phyloP scores from a whole-genome alignment of 2,113 vertebrate genomes.

The Synodontis membranacea region DNA sequence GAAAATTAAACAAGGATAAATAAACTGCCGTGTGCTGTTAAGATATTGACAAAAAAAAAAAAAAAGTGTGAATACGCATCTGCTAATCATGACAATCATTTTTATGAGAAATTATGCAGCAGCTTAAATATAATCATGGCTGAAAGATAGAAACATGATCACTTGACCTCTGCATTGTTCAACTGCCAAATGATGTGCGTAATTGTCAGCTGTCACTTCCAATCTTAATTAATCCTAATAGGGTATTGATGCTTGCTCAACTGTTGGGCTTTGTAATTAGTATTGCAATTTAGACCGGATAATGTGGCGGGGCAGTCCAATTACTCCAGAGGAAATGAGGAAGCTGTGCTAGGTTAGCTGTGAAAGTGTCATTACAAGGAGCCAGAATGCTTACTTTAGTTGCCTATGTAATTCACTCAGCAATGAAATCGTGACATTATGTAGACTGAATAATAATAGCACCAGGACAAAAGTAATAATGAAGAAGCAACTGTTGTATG shows the following conservation, averaged over 20 bases:
- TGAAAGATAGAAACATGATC: slow-evolving; percentile 63
- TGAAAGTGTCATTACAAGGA: slow-evolving; percentile 65
- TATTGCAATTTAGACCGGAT: slow-evolving; percentile 89
- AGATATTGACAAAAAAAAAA: background rate
- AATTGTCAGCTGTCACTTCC: slow-evolving; percentile 90
- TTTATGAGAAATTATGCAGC: slow-evolving; percentile 50
- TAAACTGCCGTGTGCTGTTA: slow-evolving; percentile 36
- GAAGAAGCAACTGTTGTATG: background rate
- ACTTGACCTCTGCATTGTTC: slow-evolving; percentile 77
- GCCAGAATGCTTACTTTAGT: slow-evolving; percentile 4
- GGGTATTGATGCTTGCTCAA: slow-evolving; percentile 90
- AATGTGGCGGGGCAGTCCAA: slow-evolving; percentile 79
- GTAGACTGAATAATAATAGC: slow-evolving; percentile 9
- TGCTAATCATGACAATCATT: slow-evolving; percentile 35
- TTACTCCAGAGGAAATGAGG: slow-evolving; percentile 81
- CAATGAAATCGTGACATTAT: slow-evolving; percentile 5
- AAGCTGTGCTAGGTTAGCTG: slow-evolving; percentile 71
- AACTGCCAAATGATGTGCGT: slow-evolving; percentile 83
- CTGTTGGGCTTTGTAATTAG: slow-evolving; percentile 97
- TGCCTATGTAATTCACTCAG: slow-evolving; percentile 46
- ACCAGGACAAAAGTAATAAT: background rate
- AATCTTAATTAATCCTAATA: slow-evolving; percentile 98
- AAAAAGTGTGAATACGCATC: slow-evolving; percentile 18
- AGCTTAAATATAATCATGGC: slow-evolving; percentile 52
- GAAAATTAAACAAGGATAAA: slow-evolving; percentile 39